Percentiles rank a stretch among this genome's conserved stretches.
phyloP scores from a whole-genome alignment of 2,113 vertebrate species.

The Lasiurus cinereus region DNA sequence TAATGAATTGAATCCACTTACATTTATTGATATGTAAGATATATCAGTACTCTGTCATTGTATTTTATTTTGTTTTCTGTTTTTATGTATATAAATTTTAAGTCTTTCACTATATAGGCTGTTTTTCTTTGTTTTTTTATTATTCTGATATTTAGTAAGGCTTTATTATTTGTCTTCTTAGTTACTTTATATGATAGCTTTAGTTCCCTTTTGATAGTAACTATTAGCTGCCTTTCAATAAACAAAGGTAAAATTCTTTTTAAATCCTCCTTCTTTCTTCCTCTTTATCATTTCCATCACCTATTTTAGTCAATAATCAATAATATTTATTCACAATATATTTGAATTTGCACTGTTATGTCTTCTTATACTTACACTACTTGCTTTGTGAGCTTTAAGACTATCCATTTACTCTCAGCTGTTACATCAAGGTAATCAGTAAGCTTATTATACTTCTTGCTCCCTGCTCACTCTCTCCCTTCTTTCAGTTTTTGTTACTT shows the following conservation, averaged over 20 bases:
- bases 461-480: neutral
- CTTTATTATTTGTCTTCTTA: constrained; percentile 58
- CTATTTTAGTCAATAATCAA: neutral
- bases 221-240: constrained; percentile 2
- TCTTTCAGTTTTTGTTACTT: constrained; percentile 5
- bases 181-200: constrained; percentile 36
- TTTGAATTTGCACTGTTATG: neutral
- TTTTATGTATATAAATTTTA: neutral
- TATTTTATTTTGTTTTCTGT: constrained; percentile 32
- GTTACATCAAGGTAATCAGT: neutral
- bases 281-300: neutral
- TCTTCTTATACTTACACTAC: neutral
- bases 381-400: neutral
- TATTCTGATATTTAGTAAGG: constrained; percentile 44
- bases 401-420: neutral
- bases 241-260: constrained; percentile 28
- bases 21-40: neutral
- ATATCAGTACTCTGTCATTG: neutral
- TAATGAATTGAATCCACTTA: constrained; percentile 13
- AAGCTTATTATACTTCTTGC: neutral
- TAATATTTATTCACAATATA: neutral
- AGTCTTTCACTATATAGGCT: neutral
- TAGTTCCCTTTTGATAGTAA: constrained; percentile 24
- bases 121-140: constrained; percentile 50
- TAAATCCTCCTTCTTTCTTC: neutral